Base-by-base conservation (phyloP, 2,888 invertebrate species). In the Drosophila kuntzei region DNA sequence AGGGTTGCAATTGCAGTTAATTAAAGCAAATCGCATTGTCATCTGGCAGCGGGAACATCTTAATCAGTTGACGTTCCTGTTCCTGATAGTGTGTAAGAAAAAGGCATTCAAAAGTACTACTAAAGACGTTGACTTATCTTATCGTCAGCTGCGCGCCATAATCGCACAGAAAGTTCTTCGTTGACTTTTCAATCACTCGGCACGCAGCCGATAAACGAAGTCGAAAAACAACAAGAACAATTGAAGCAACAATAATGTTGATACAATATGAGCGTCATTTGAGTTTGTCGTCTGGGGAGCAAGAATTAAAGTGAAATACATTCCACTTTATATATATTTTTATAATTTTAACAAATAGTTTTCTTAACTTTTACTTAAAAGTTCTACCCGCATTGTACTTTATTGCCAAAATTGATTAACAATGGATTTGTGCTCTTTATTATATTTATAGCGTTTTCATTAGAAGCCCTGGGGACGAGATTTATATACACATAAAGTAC, bases 1-100 rank as follows among this genome's bases (percentile, higher is more conserved):
- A 79, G 82, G 87, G 82, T 87, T 85, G 87, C 70, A 74, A 70
- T 80, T 66, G 73, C 66, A 67, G 54, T 72, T 64, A 76, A 80
- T 77, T 79, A 76, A 76, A 61, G 47, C 75, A 74, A 76, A 73
- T 76, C 64, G 74, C 69, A 65, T 54, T 46, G 73, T 47, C 59
- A 57, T 29, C 58, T n/a, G 43, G 46, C 36, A 59, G 51, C 39
- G 29, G 50, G 43, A 44, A 61, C 55, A 61, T 39, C 53, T 62
- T 59, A 73, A 73, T 76, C 78, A 77, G 74, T 65, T 54, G 29
- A 18, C 46, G 14, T 9, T 43, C 34, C 29, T 46, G 20, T 25
- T n/a, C n/a, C n/a, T 36, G 55, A 55, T 55, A 44, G 43, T 55
- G 39, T 46, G 51, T 7, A 16, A 37, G 25, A 27, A 7, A 12